These are phyloP conservation scores for Belgica antarctica DNA, from an alignment of 2,888 invertebrate species.

Conservation along the genomic window DNA sequence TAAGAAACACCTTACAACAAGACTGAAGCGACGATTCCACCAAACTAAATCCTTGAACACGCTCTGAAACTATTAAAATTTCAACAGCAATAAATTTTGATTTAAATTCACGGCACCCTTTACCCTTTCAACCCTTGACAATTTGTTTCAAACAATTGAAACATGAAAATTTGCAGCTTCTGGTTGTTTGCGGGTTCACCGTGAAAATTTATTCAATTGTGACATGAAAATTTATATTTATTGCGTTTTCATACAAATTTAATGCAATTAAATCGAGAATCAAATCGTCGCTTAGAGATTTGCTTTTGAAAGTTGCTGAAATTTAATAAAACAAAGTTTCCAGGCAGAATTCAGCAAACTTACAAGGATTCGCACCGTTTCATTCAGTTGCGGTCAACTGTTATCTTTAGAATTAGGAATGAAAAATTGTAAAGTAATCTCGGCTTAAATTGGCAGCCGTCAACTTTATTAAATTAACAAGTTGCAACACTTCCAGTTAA, in stretches of 20 bases:
- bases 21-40: background rate
- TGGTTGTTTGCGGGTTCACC: conserved; percentile 35
- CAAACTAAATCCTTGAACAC: background rate
- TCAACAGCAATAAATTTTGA: conserved; percentile 39
- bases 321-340: too few species aligned
- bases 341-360: background rate
- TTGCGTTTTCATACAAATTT: conserved; percentile 42
- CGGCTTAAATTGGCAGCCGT: background rate
- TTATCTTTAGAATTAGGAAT: conserved; percentile 15
- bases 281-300: too few species aligned
- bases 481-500: too few species aligned
- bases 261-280: conserved; percentile 44
- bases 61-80: conserved; percentile 37
- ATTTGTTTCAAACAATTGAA: conserved; percentile 22
- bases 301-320: too few species aligned
- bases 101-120: conserved; percentile 36
- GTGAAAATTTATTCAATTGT: conserved; percentile 28
- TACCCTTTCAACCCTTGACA: background rate
- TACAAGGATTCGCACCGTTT: background rate
- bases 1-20: background rate
- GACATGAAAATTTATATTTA: conserved; percentile 44
- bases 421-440: too few species aligned
- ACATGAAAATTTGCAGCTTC: conserved; percentile 43
- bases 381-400: too few species aligned
- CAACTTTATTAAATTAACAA: background rate